Conservation (phyloP, 2,888 invertebrate genomes). For the Emmelina monodactyla region DNA sequence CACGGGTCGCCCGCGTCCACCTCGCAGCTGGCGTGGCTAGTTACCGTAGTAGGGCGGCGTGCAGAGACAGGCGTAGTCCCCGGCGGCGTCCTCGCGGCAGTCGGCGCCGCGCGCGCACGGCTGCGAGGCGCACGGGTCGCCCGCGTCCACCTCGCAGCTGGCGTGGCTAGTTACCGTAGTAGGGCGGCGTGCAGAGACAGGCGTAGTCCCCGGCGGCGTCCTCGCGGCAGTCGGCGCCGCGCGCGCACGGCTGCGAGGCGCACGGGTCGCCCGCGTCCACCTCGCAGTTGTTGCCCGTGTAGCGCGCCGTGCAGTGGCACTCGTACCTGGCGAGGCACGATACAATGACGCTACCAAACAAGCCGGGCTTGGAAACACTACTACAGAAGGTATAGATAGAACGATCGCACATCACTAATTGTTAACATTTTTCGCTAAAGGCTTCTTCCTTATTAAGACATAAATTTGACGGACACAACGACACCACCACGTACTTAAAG, state of each 20-base stretch:
- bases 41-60: conserved; percentile 10
- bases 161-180: conserved; percentile 71
- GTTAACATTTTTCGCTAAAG: no score
- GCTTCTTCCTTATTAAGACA: no score
- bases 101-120: not conserved
- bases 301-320: conserved; percentile 85
- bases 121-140: not conserved
- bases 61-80: no score
- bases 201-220: conserved; percentile 72
- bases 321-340: conserved; percentile 67
- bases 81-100: not conserved
- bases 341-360: no score
- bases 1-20: conserved; percentile 81
- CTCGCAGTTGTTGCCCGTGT: conserved; percentile 88
- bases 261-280: conserved; percentile 81
- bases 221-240: conserved; percentile 74
- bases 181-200: conserved; percentile 75
- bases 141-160: not conserved
- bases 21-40: no score
- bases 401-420: no score
- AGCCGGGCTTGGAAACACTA: no score
- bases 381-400: no score
- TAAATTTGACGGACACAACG: no score
- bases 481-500: no score
- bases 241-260: conserved; percentile 71